These are phyloP conservation scores for Pammene aurita DNA, from an alignment of 2,888 invertebrate genomes.

Conservation along the genomic window DNA sequence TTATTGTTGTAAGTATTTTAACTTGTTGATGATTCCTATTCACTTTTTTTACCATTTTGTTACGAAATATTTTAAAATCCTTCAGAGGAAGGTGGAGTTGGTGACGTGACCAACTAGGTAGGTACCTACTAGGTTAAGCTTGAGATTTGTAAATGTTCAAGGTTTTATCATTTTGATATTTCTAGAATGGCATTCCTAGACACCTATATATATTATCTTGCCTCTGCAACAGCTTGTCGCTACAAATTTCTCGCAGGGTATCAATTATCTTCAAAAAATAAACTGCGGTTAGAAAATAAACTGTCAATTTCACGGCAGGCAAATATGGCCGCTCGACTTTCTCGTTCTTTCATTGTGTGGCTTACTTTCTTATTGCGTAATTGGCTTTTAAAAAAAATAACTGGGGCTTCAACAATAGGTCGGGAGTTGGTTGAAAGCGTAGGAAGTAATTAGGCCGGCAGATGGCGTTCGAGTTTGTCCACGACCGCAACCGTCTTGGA, in stretches of 20 bases:
- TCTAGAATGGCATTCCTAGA: too few species aligned
- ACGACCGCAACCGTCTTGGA: constrained; percentile 50
- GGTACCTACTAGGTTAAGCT: too few species aligned
- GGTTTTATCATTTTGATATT: too few species aligned
- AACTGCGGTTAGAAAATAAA: constrained; percentile 66
- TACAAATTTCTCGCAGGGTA: constrained; percentile 38
- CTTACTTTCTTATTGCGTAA: constrained; percentile 75
- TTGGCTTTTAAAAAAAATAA: constrained; percentile 69
- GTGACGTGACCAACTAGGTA: too few species aligned
- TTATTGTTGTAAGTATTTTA: too few species aligned
- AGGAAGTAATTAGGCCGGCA: constrained; percentile 77
- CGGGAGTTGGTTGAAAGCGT: constrained; percentile 61
- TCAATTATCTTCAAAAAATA: constrained; percentile 55
- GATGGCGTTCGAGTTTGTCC: constrained; percentile 66
- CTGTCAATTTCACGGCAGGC: constrained; percentile 73
- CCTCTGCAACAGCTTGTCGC: constrained; percentile 6
- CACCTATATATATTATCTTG: constrained; percentile 1
- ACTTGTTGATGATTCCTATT: too few species aligned
- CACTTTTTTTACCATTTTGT: too few species aligned
- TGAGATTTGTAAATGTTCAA: too few species aligned
- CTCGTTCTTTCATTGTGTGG: constrained; percentile 65
- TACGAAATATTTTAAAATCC: too few species aligned
- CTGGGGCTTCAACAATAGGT: constrained; percentile 38
- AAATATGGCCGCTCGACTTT: constrained; percentile 68
- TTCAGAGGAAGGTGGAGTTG: too few species aligned